A percentile compares a stretch with the other conserved stretches of the same genome.
phyloP scores from a whole-genome alignment of 1,140 invertebrate genomes.

The Drosophila rufa region DNA sequence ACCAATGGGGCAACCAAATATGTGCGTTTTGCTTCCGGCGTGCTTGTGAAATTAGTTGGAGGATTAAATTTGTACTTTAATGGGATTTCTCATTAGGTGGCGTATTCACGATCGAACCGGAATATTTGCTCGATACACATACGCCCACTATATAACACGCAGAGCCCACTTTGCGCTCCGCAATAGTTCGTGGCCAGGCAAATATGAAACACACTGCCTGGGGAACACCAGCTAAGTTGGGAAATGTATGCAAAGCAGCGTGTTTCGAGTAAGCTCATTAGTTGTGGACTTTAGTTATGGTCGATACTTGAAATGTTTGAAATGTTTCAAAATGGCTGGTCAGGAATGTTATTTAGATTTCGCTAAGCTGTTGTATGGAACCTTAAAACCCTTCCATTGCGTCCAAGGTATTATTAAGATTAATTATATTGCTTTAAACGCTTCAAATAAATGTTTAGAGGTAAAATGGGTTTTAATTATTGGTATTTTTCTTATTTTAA shows the following conservation, averaged over 20 bases:
- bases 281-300: slow-evolving; percentile 22
- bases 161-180: not conserved
- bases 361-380: not conserved
- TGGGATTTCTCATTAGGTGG: slow-evolving; percentile 67
- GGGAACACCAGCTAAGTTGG: slow-evolving; percentile 7
- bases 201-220: slow-evolving; percentile 14
- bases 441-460: too few species aligned
- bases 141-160: not conserved
- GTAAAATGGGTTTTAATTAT: too few species aligned
- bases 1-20: not conserved
- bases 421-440: too few species aligned
- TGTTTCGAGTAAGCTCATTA: slow-evolving; percentile 31
- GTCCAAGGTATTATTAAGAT: not conserved
- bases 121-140: slow-evolving; percentile 34
- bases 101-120: slow-evolving; percentile 36
- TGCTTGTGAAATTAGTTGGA: slow-evolving; percentile 66
- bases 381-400: not conserved
- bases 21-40: slow-evolving; percentile 39
- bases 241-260: slow-evolving; percentile 49
- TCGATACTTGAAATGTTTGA: not conserved
- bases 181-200: slow-evolving; percentile 16
- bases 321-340: not conserved
- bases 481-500: not conserved
- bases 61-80: slow-evolving; percentile 73
- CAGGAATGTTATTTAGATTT: not conserved